These are phyloP conservation scores for Timandra comae DNA, from an alignment of 2,888 invertebrate genomes.

Conservation along the genomic window DNA sequence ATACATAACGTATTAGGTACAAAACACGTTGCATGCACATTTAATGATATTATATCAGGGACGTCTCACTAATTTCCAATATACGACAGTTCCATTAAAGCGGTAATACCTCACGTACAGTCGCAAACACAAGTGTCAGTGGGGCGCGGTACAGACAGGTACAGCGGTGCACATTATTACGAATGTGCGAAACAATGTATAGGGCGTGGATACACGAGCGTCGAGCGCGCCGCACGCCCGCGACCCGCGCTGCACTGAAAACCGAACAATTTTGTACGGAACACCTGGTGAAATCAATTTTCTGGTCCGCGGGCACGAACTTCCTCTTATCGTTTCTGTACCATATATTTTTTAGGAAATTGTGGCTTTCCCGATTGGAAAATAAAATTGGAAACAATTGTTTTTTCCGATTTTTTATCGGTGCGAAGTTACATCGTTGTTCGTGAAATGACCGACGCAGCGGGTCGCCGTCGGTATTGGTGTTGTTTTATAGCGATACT, in stretches of 20 bases:
- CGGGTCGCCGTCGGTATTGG: neutral
- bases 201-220: too few relatives aligned
- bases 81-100: neutral
- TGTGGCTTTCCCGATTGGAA: conserved; percentile 20
- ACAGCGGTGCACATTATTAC: neutral
- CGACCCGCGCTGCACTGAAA: conserved; percentile 9
- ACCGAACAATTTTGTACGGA: conserved; percentile 28
- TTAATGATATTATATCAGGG: too few relatives aligned
- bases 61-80: conserved; percentile 3
- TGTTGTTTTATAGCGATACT: too few relatives aligned
- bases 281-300: conserved; percentile 49
- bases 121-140: too few relatives aligned
- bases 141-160: neutral
- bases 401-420: conserved; percentile 10
- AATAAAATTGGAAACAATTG: conserved; percentile 20
- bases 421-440: neutral
- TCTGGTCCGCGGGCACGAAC: conserved; percentile 36
- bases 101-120: too few relatives aligned
- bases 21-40: too few relatives aligned
- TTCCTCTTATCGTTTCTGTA: conserved; percentile 22
- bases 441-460: neutral
- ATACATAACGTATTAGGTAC: too few relatives aligned
- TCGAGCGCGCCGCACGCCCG: conserved; percentile 1
- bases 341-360: conserved; percentile 24
- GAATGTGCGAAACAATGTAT: neutral